phyloP scores from a whole-genome alignment of 2,797 vertebrate species.

The Syncerus caffer region DNA sequence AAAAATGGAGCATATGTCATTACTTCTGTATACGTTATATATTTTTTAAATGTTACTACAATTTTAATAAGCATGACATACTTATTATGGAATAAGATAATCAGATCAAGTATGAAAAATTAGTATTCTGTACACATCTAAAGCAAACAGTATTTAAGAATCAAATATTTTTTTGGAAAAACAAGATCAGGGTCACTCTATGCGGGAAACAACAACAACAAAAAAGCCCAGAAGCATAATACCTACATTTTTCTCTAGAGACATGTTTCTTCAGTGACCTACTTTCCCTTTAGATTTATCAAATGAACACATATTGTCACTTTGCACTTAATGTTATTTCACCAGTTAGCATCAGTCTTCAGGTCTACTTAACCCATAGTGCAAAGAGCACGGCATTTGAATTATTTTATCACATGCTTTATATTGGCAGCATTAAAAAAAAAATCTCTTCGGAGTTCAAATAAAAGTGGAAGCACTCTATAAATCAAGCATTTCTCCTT shows the following conservation, averaged over 20 bases:
- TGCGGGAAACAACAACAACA: background rate
- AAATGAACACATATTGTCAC: background rate
- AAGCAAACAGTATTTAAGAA: constrained; percentile 39
- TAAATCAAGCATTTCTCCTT: background rate
- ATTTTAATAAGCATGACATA: background rate
- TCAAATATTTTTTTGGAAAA: constrained; percentile 2
- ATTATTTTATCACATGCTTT: background rate
- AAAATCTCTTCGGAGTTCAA: background rate
- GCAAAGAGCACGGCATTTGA: background rate
- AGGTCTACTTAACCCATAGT: background rate
- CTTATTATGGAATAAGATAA: background rate
- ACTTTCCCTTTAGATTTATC: constrained; percentile 20
- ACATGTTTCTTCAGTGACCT: background rate
- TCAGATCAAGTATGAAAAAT: constrained; percentile 5
- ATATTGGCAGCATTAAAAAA: background rate
- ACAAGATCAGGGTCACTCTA: constrained; percentile 11
- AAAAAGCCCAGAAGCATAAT: constrained; percentile 10
- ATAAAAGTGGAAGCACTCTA: background rate
- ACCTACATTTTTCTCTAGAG: constrained; percentile 32
- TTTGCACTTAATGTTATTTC: background rate
- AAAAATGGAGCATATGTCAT: background rate
- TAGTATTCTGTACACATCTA: background rate
- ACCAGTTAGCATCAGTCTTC: background rate
- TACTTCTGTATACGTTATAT: background rate
- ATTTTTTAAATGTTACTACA: background rate